phyloP scores from a whole-genome alignment of 2,888 invertebrate species.

The Macrostomum cliftonense region DNA sequence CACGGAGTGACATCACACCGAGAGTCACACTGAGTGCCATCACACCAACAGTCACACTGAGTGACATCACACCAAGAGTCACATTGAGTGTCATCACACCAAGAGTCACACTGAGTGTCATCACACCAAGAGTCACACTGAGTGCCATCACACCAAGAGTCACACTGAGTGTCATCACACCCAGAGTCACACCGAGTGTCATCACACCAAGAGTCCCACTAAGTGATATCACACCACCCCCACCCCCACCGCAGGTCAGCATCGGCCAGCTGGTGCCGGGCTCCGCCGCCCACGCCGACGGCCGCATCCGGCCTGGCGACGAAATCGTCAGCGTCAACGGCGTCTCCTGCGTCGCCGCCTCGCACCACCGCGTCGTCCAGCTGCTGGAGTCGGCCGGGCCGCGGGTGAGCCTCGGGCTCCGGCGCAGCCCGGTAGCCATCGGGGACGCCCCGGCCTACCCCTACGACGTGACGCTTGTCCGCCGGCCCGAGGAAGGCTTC shows the following conservation, averaged over 20 bases:
- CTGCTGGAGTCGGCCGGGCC: conserved; percentile 78
- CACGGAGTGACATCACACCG: too few relatives aligned
- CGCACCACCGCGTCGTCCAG: conserved; percentile 78
- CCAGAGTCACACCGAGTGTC: too few relatives aligned
- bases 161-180: too few relatives aligned
- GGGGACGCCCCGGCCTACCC: conserved; percentile 40
- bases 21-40: too few relatives aligned
- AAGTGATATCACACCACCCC: too few relatives aligned
- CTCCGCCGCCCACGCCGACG: conserved; percentile 78
- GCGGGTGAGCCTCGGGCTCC: conserved; percentile 58
- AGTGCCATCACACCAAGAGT: too few relatives aligned
- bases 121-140: too few relatives aligned
- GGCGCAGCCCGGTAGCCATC: conserved; percentile 40
- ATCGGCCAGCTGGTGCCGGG: conserved; percentile 90
- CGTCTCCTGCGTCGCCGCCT: conserved; percentile 58
- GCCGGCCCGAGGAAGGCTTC: conserved; percentile 83
- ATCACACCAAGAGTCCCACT: too few relatives aligned
- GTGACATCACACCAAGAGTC: too few relatives aligned
- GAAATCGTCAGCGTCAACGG: conserved; percentile 83
- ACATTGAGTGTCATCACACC: too few relatives aligned
- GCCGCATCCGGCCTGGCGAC: conserved; percentile 71
- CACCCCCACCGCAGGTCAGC: conserved; percentile 47
- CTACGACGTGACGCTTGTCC: conserved; percentile 72
- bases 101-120: too few relatives aligned
- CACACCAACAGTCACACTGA: too few relatives aligned